phyloP scores from a whole-genome alignment of 2,797 vertebrate species.

The Hafferia zeledoni region DNA sequence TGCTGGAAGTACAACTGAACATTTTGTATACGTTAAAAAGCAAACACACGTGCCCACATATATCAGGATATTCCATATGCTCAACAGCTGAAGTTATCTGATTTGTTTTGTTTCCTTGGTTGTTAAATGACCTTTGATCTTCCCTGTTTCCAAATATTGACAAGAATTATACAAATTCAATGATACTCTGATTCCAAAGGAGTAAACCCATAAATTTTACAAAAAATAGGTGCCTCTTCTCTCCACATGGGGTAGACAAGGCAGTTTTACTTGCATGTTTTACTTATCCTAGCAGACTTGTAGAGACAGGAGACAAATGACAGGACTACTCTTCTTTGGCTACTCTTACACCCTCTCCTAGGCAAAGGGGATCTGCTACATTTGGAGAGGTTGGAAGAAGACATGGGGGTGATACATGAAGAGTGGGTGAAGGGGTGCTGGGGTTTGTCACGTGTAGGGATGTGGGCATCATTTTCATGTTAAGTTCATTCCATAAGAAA shows the following conservation, averaged over 20 bases:
- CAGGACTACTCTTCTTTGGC: not conserved
- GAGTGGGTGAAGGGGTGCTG: not conserved
- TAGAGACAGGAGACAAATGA: not conserved
- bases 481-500: not conserved
- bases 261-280: not conserved
- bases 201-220: not conserved
- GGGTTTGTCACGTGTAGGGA: not conserved
- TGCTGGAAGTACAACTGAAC: not conserved
- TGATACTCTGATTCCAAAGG: not conserved
- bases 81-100: not conserved
- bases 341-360: not conserved
- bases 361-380: not conserved
- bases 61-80: not conserved
- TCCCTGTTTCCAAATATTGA: not conserved
- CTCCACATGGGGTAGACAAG: not conserved
- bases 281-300: not conserved
- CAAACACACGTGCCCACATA: not conserved
- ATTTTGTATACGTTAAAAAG: not conserved
- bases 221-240: not conserved
- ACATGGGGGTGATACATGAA: not conserved
- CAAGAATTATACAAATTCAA: not conserved
- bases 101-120: not conserved
- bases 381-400: not conserved
- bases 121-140: not conserved
- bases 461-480: not conserved